Percentiles rank a stretch among this genome's conserved stretches.
Conservation (phyloP, 1,140 invertebrate genomes). For the Anoplolepis gracilipes region DNA sequence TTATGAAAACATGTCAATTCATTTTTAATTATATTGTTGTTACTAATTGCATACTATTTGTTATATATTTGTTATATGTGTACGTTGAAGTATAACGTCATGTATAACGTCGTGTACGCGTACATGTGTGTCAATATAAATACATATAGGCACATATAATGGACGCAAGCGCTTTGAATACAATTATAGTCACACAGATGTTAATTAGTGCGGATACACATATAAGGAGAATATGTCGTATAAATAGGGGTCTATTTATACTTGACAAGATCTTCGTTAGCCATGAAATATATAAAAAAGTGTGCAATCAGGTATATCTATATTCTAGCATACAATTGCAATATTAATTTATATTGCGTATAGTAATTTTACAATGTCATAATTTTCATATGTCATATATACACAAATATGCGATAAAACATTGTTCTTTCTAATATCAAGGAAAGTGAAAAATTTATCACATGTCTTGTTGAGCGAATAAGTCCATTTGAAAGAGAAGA, state of each 20-base stretch:
- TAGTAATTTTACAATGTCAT: constrained; percentile 2
- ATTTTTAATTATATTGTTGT: background rate
- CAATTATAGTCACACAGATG: constrained; percentile 59
- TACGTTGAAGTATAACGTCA: no score
- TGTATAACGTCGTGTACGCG: no score
- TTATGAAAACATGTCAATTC: background rate
- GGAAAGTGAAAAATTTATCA: background rate
- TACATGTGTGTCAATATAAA: constrained; percentile 10
- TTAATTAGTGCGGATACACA: constrained; percentile 62
- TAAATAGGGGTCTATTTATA: constrained; percentile 55
- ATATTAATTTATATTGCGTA: background rate
- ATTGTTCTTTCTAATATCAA: background rate
- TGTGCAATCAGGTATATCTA: constrained; percentile 36
- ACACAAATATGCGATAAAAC: background rate
- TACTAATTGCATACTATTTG: background rate
- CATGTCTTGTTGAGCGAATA: background rate
- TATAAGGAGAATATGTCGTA: constrained; percentile 46
- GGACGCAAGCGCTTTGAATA: constrained; percentile 23
- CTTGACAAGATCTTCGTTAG: constrained; percentile 36
- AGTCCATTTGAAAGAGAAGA: background rate
- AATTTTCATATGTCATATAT: background rate
- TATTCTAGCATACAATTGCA: background rate
- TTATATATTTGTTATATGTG: no score
- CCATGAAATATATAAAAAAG: constrained; percentile 45
- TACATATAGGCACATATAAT: constrained; percentile 20